A percentile compares a stretch with the other conserved stretches of the same genome.
phyloP scores from a whole-genome alignment of 2,113 vertebrate species.

The Otis tarda region DNA sequence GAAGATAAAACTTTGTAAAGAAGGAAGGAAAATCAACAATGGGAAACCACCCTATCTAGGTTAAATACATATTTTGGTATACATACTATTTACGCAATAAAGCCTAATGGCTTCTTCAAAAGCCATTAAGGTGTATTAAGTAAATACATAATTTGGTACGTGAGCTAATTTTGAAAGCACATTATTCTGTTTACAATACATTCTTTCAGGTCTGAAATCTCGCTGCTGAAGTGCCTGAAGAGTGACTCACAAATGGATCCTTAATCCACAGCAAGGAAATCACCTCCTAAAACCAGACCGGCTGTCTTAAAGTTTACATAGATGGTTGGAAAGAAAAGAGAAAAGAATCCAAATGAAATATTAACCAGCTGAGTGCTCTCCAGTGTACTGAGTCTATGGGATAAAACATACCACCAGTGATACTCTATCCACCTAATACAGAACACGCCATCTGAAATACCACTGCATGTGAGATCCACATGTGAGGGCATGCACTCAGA shows the following conservation, averaged over 20 bases:
- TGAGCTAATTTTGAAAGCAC: slow-evolving; percentile 73
- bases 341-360: slow-evolving; percentile 58
- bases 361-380: slow-evolving; percentile 60
- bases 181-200: slow-evolving; percentile 69
- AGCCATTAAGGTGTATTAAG: slow-evolving; percentile 74
- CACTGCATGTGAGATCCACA: slow-evolving; percentile 4
- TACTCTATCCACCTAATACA: slow-evolving; percentile 20
- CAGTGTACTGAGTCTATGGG: slow-evolving; percentile 5
- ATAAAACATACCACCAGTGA: slow-evolving; percentile 23
- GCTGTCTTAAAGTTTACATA: slow-evolving; percentile 59
- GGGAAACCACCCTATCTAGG: slow-evolving; percentile 53
- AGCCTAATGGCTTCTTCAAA: slow-evolving; percentile 74
- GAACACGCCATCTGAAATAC: slow-evolving; percentile 25
- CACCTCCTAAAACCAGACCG: slow-evolving; percentile 56
- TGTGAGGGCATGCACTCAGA: neutral
- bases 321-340: slow-evolving; percentile 59
- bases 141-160: slow-evolving; percentile 71
- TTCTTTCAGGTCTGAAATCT: slow-evolving; percentile 61
- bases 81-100: slow-evolving; percentile 46
- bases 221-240: slow-evolving; percentile 53
- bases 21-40: slow-evolving; percentile 47
- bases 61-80: slow-evolving; percentile 68
- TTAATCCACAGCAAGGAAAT: slow-evolving; percentile 58
- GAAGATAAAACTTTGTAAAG: slow-evolving; percentile 68
- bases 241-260: slow-evolving; percentile 61